Conservation (phyloP, 2,113 vertebrate genomes). For the Piaya cayana region DNA sequence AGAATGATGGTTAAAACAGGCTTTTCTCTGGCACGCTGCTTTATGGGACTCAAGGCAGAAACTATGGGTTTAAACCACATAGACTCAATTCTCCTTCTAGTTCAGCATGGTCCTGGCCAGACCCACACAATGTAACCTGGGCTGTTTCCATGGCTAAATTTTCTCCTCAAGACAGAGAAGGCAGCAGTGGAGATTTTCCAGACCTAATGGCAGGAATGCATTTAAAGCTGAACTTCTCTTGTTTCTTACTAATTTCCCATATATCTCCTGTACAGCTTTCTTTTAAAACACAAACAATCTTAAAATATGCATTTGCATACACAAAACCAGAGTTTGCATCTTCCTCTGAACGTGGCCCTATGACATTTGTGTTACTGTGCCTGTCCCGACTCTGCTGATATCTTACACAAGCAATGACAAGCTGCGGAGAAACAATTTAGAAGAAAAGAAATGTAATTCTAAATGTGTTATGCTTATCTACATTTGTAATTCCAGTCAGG, state of each 20-base stretch:
- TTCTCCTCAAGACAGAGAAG: not conserved
- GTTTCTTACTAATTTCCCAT: not conserved
- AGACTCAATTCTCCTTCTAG: not conserved
- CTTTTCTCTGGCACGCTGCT: not conserved
- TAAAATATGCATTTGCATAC: not conserved
- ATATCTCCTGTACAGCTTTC: not conserved
- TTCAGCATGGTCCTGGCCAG: not conserved
- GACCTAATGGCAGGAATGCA: not conserved
- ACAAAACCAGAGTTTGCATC: not conserved
- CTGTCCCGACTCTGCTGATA: not conserved
- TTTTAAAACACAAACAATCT: not conserved
- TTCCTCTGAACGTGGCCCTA: not conserved
- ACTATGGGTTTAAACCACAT: not conserved
- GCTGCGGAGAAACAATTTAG: not conserved
- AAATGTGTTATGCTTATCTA: not conserved
- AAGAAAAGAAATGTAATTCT: conserved; percentile 8
- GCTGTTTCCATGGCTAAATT: not conserved
- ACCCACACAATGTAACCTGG: not conserved
- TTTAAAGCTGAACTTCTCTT: not conserved
- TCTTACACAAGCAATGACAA: not conserved
- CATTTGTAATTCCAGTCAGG: conserved; percentile 40
- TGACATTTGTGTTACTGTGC: not conserved
- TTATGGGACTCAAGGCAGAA: not conserved
- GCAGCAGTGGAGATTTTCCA: not conserved
- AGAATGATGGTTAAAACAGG: not conserved